Evolutionary conservation across 1,140 invertebrate species (phyloP).

Genomic region (Drosophila suzukii): DNA sequence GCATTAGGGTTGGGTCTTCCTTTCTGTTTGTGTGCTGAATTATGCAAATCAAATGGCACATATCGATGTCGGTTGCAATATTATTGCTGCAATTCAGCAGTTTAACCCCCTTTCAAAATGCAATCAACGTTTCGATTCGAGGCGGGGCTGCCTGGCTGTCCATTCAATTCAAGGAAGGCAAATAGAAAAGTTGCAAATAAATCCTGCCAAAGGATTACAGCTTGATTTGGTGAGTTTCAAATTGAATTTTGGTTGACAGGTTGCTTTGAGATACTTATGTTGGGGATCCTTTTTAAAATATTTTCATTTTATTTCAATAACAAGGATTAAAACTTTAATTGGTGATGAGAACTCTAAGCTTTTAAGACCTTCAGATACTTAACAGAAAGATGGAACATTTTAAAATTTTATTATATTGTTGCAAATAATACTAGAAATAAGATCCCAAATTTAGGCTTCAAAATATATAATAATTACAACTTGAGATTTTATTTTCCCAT

Average conservation of each 20-base stretch:
- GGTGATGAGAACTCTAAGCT: neutral
- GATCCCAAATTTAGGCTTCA: no score
- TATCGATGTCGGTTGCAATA: constrained; percentile 79
- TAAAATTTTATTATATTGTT: no score
- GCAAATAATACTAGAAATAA: no score
- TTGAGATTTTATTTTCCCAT: neutral
- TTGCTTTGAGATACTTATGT: constrained; percentile 11
- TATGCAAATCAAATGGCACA: constrained; percentile 81
- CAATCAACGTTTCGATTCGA: constrained; percentile 51
- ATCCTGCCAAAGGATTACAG: constrained; percentile 23
- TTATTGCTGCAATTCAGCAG: constrained; percentile 80
- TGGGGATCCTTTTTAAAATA: neutral
- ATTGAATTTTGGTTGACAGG: constrained; percentile 12
- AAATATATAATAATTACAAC: no score
- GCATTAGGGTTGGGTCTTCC: constrained; percentile 50
- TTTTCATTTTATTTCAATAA: neutral
- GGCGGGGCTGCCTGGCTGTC: constrained; percentile 22
- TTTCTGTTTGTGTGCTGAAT: constrained; percentile 58
- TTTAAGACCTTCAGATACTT: neutral
- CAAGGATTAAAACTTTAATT: neutral
- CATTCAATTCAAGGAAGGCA: constrained; percentile 19
- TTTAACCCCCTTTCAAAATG: constrained; percentile 54
- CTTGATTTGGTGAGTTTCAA: constrained; percentile 14
- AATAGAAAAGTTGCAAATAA: constrained; percentile 22
- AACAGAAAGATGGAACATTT: no score